Conservation (phyloP, 23 tunicate species). For the Aplidium turbinatum region DNA sequence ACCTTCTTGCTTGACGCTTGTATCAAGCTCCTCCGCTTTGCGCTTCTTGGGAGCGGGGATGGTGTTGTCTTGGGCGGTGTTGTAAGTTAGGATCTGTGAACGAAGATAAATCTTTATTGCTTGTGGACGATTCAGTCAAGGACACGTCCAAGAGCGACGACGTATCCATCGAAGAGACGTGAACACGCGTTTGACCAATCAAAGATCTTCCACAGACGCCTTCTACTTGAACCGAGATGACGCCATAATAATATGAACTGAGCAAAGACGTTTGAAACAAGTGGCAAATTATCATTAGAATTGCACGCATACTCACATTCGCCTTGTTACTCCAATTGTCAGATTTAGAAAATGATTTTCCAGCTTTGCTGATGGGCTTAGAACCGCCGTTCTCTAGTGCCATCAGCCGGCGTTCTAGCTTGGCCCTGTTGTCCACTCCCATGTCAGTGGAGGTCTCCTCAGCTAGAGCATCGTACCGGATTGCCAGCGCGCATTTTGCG, state of each 20-base stretch:
- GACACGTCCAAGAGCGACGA: background rate
- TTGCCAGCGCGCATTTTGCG: constrained; percentile 92
- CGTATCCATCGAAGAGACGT: background rate
- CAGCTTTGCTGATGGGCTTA: constrained; percentile 43
- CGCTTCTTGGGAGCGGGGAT: constrained; percentile 76
- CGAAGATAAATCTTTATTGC: background rate
- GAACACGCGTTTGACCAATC: background rate
- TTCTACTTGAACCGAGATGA: no score
- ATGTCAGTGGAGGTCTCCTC: constrained; percentile 85
- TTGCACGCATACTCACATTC: constrained; percentile 27
- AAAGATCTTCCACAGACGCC: background rate
- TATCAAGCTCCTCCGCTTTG: constrained; percentile 57
- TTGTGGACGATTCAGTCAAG: background rate
- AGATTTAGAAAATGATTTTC: constrained; percentile 19
- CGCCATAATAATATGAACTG: no score
- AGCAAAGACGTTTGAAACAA: no score
- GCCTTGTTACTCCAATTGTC: constrained; percentile 76
- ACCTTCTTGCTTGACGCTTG: constrained; percentile 21
- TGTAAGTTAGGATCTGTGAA: constrained; percentile 59
- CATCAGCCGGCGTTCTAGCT: constrained; percentile 54
- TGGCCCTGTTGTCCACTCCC: constrained; percentile 68
- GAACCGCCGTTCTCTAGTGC: constrained; percentile 64
- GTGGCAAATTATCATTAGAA: background rate
- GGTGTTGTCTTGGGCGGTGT: constrained; percentile 85
- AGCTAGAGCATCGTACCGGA: constrained; percentile 93